phyloP scores from a whole-genome alignment of 2,888 invertebrate genomes.

The Petrophora chlorosata region DNA sequence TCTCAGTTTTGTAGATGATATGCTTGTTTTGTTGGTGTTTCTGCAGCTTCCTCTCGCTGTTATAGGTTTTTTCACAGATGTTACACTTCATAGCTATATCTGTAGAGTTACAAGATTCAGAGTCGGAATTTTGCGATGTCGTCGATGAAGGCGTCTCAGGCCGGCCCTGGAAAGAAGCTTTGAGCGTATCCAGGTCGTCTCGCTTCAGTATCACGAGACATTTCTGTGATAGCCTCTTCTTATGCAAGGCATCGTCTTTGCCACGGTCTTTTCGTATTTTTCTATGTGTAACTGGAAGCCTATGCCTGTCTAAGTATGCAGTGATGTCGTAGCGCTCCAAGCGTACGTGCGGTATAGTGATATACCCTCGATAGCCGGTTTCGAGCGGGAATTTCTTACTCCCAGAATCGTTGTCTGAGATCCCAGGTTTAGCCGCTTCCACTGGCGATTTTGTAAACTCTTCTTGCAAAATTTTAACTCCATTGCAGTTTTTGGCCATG shows the following conservation, averaged over 20 bases:
- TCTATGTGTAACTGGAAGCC: neutral
- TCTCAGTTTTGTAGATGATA: conserved; percentile 50
- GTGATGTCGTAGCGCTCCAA: conserved; percentile 57
- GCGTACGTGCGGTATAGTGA: conserved; percentile 52
- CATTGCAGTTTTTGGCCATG: conserved; percentile 59
- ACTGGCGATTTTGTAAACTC: conserved; percentile 20
- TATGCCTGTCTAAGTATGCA: conserved; percentile 44
- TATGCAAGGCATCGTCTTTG: conserved; percentile 19
- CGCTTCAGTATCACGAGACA: conserved; percentile 55
- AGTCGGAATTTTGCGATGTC: conserved; percentile 38
- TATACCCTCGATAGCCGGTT: conserved; percentile 55
- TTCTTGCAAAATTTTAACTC: conserved; percentile 39
- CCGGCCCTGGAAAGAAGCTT: conserved; percentile 27
- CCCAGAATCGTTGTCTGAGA: conserved; percentile 23
- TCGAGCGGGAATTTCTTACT: conserved; percentile 45
- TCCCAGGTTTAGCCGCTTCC: conserved; percentile 31
- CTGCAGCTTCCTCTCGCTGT: conserved; percentile 55
- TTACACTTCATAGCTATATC: conserved; percentile 58
- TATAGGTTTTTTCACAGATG: conserved; percentile 65
- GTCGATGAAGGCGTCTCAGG: conserved; percentile 1
- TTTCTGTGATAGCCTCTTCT: conserved; percentile 36
- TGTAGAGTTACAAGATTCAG: conserved; percentile 37
- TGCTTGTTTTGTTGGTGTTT: conserved; percentile 69
- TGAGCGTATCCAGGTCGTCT: conserved; percentile 52
- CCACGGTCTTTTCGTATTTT: neutral